Percentiles rank a stretch among this genome's conserved stretches.
Conservation (phyloP, 2,797 vertebrate species). For the Takifugu rubripes region DNA sequence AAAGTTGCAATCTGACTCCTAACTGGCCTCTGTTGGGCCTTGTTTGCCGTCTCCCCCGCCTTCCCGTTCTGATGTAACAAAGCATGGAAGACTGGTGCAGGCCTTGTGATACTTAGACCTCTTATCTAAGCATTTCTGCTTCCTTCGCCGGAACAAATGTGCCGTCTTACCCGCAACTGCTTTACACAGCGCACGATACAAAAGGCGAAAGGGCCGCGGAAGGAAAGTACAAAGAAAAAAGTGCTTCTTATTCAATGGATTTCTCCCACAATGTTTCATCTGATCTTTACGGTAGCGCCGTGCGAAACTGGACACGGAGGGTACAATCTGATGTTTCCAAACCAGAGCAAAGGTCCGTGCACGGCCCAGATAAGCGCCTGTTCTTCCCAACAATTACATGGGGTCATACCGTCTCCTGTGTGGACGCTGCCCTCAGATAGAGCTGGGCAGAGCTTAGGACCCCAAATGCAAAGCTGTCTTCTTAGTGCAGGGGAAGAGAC, state of each 20-base stretch:
- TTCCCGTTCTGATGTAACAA: conserved; percentile 61
- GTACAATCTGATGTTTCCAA: conserved; percentile 45
- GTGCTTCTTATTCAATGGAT: conserved; percentile 18
- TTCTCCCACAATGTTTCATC: conserved; percentile 16
- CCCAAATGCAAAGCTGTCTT: conserved; percentile 52
- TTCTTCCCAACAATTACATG: conserved; percentile 47
- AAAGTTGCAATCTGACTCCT: conserved; percentile 16
- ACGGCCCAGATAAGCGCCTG: conserved; percentile 52
- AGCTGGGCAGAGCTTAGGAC: conserved; percentile 36
- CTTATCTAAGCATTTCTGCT: conserved; percentile 61
- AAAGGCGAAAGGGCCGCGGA: conserved; percentile 12
- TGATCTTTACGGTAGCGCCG: conserved; percentile 12
- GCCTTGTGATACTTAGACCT: conserved; percentile 53
- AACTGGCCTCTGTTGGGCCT: conserved; percentile 9
- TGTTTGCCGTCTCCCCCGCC: conserved; percentile 21
- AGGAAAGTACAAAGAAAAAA: conserved; percentile 5
- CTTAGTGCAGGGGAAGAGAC: conserved; percentile 43
- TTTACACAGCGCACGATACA: conserved; percentile 22
- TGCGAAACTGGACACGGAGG: conserved; percentile 43
- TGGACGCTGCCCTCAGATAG: conserved; percentile 39
- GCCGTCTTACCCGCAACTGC: conserved; percentile 43
- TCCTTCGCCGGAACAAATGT: conserved; percentile 62
- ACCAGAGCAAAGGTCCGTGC: conserved; percentile 30
- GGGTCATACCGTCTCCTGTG: conserved; percentile 25
- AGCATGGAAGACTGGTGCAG: conserved; percentile 48